Base-by-base conservation (phyloP, 2,888 invertebrate species). In the Chymomyza procnemis region DNA sequence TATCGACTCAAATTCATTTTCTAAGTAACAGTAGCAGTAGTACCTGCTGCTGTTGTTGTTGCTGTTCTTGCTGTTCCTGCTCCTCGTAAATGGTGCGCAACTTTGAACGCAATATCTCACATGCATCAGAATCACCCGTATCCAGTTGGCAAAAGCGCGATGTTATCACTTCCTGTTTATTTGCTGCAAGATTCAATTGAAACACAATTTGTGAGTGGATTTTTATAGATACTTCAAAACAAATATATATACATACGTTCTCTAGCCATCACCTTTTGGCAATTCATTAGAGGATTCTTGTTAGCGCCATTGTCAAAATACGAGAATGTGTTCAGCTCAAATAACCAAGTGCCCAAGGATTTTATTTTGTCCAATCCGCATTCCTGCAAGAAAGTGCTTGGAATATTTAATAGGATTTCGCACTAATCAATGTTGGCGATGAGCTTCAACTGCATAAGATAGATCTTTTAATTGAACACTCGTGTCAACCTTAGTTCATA, bases 251-350 rank as follows among this genome's bases (percentile, higher is more conserved):
- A 87, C 89, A 87, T 79, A 91, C 91, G 90, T 58, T 88, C 90
- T 75, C 81, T 83, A 61, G 89, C 90, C 59, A 90, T 88, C 22
- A 91, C 90, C 75, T 91, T 91, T 79, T 91, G 91, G 73, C 91
- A 91, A 68, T 89, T 89, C 90, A 91, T 91, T 1, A 90, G 79
- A 1, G 91, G 90, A 76, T 80, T 80, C 57, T 88, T 88, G 55
- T 79, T 81, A 62, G 78, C 75, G 47, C 87, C 87, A 18, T 82
- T 85, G 41, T 88, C 87, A 55, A 89, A 89, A 61, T 90, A 90
- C 1, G 88, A 79, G 57, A 91, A 88, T 72, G 88, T 92, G 91
- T 77, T 93, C 90, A 91, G 71, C 9, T 90, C 88, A 55, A 90
- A 88, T 2, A 91, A 87, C 90, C 90, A 90, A 9, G 90, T 88